A percentile compares a stretch with the other conserved stretches of the same genome.
Conservation (phyloP, 2,113 vertebrate genomes). For the Engystomops pustulosus region DNA sequence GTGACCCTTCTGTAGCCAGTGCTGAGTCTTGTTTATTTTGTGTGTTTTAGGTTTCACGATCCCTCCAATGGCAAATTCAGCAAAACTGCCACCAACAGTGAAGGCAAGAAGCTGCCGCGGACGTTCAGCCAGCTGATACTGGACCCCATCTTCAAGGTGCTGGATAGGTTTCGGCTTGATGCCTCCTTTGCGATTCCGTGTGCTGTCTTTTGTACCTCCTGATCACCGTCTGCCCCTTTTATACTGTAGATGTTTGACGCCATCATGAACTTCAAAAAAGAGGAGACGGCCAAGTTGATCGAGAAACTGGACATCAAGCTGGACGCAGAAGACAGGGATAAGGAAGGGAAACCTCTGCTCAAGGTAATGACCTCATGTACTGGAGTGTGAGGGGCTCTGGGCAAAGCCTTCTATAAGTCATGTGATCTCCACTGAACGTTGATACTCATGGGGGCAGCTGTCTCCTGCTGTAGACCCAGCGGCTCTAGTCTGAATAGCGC, state of each 20-base stretch:
- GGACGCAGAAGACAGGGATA: conserved; percentile 67
- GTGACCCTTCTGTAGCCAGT: neutral
- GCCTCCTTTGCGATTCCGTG: neutral
- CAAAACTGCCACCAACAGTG: conserved; percentile 75
- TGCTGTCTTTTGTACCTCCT: neutral
- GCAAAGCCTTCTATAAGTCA: too few species aligned
- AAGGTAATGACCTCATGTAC: conserved; percentile 64
- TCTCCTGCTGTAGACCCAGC: too few species aligned
- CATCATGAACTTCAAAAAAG: conserved; percentile 74
- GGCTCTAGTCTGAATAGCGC: too few species aligned
- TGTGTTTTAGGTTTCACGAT: conserved; percentile 83
- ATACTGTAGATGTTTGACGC: conserved; percentile 70
- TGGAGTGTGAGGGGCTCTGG: neutral
- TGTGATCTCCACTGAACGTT: too few species aligned
- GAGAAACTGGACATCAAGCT: conserved; percentile 71
- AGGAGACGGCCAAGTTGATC: conserved; percentile 69
- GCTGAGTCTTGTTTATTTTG: neutral
- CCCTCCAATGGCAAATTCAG: conserved; percentile 83
- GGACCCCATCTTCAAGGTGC: conserved; percentile 96
- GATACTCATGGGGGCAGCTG: too few species aligned
- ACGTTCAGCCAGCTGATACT: conserved; percentile 92
- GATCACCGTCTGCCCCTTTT: neutral
- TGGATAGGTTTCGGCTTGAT: neutral
- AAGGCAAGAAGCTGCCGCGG: conserved; percentile 83
- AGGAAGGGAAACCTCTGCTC: conserved; percentile 70